Percentiles rank a stretch among this genome's conserved stretches.
These are phyloP conservation scores for Polylopha cassiicola DNA, from an alignment of 2,888 invertebrate genomes.

Conservation along the genomic window DNA sequence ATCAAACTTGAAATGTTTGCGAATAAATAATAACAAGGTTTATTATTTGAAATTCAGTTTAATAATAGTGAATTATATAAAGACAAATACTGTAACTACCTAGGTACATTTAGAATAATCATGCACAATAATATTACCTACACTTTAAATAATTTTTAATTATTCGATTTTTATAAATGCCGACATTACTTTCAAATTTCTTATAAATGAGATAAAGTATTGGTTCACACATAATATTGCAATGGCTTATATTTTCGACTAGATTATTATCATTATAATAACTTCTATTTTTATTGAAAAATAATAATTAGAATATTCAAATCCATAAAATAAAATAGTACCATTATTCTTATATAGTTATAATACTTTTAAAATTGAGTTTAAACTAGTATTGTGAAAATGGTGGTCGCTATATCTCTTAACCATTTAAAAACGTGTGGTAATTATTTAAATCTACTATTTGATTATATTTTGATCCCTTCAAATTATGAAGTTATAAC, in stretches of 20 bases:
- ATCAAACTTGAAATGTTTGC: no score
- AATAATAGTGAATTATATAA: conserved; percentile 51
- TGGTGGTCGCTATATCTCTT: not conserved
- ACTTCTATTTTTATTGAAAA: conserved; percentile 61
- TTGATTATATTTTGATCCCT: conserved; percentile 20
- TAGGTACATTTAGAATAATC: conserved; percentile 49
- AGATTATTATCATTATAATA: conserved; percentile 70
- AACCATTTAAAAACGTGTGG: no score
- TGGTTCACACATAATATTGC: conserved; percentile 57
- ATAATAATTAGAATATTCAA: conserved; percentile 16
- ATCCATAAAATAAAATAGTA: conserved; percentile 18
- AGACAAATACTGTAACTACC: conserved; percentile 43
- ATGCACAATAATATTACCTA: conserved; percentile 38
- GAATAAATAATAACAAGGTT: no score
- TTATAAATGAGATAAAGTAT: conserved; percentile 29
- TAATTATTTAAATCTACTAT: conserved; percentile 9
- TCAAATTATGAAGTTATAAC: conserved; percentile 9
- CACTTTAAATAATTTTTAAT: conserved; percentile 26
- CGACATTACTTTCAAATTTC: conserved; percentile 35
- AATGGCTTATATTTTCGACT: conserved; percentile 75
- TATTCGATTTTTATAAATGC: conserved; percentile 45
- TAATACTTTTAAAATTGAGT: conserved; percentile 14
- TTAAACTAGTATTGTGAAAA: conserved; percentile 2
- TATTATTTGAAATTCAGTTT: conserved; percentile 37
- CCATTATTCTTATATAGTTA: conserved; percentile 14